These are phyloP conservation scores for Pterostichus niger DNA, from an alignment of 2,888 invertebrate species.

Conservation along the genomic window DNA sequence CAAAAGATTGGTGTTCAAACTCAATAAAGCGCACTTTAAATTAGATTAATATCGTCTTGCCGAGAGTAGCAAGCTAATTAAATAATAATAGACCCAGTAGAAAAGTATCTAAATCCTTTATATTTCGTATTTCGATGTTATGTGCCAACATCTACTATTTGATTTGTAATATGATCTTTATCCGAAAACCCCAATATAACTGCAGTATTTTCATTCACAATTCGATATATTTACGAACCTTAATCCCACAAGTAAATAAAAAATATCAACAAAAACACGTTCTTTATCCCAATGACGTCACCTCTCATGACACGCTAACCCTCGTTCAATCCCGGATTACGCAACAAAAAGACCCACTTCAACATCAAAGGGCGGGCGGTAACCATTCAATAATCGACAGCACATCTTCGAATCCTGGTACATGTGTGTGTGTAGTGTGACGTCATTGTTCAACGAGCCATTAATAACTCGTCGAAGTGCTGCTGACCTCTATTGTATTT, in stretches of 20 bases:
- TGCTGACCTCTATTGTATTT: slow-evolving; percentile 46
- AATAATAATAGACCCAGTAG: no score
- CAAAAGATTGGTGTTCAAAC: no score
- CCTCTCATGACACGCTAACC: slow-evolving; percentile 13
- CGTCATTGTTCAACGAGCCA: slow-evolving; percentile 37
- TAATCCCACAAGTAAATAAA: neutral
- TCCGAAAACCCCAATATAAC: no score
- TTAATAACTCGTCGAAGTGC: slow-evolving; percentile 21
- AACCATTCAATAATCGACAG: slow-evolving; percentile 2
- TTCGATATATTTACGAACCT: neutral
- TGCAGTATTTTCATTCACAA: neutral
- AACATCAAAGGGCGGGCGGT: neutral
- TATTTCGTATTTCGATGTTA: no score
- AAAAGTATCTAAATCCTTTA: no score
- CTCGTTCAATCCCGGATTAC: neutral
- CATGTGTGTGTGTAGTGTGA: neutral
- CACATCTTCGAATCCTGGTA: neutral
- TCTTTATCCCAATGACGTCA: slow-evolving; percentile 2
- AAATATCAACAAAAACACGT: slow-evolving; percentile 1
- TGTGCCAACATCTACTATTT: no score
- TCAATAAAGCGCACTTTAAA: no score
- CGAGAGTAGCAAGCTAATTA: no score
- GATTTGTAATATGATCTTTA: no score
- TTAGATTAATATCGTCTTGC: no score
- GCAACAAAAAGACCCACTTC: neutral